A percentile compares a stretch with the other conserved stretches of the same genome.
Conservation (phyloP, 2,888 invertebrate genomes). For the Aphrophora alni region DNA sequence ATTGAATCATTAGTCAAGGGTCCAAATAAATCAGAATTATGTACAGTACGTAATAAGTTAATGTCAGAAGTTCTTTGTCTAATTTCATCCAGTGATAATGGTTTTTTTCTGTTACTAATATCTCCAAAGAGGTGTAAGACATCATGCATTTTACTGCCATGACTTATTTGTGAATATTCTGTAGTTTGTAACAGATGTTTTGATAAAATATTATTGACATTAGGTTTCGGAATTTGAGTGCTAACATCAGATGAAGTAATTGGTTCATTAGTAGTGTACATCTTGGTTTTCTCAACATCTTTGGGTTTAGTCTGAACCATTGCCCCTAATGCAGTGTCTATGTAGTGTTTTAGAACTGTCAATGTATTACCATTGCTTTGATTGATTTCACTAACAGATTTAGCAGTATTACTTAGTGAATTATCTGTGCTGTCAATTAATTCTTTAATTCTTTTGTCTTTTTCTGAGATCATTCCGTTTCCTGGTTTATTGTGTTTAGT, state of each 20-base stretch:
- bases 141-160: not conserved
- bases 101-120: not conserved
- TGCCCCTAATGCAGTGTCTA: not conserved
- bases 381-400: no score
- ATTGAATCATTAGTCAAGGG: constrained; percentile 83
- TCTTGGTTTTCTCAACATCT: not conserved
- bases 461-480: not conserved
- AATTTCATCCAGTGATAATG: not conserved
- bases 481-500: not conserved
- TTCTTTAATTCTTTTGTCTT: not conserved
- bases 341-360: not conserved
- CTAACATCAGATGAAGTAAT: not conserved
- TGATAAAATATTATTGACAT: not conserved
- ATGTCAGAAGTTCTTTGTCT: not conserved
- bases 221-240: not conserved
- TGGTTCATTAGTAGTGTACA: not conserved
- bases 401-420: no score
- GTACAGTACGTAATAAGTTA: not conserved
- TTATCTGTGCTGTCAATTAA: not conserved
- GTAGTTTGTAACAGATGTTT: not conserved
- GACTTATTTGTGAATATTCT: not conserved
- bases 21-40: constrained; percentile 60
- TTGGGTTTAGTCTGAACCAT: not conserved
- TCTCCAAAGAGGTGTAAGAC: not conserved
- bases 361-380: not conserved